phyloP scores from a whole-genome alignment of 2,797 vertebrate genomes.

The Gallirallus australis region DNA sequence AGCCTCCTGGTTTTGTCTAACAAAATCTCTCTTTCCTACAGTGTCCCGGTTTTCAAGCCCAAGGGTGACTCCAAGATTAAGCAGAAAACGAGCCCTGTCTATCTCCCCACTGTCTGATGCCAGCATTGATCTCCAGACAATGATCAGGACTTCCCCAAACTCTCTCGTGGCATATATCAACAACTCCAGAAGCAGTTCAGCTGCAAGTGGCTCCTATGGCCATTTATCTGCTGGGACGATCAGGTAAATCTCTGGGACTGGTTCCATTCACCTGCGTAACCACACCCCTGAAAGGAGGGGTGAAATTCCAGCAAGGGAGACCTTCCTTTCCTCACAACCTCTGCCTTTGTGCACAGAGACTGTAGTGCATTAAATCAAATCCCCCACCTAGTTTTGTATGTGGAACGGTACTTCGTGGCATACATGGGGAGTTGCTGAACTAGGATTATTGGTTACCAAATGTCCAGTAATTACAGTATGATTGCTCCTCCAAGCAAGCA shows the following conservation, averaged over 20 bases:
- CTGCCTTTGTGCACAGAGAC: not conserved
- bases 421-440: not conserved
- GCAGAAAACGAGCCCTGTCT: conserved; percentile 92
- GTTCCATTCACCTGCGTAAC: not conserved
- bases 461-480: not conserved
- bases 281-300: rapidly evolving
- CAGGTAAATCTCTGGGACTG: conserved; percentile 78
- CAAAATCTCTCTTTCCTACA: conserved; percentile 63
- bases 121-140: conserved; percentile 96
- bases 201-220: conserved; percentile 92
- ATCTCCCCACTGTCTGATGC: conserved; percentile 93
- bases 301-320: not conserved
- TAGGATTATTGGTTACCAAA: not conserved
- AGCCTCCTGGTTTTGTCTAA: not conserved
- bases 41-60: conserved; percentile 94
- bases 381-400: not conserved
- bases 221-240: conserved; percentile 92
- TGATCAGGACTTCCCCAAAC: conserved; percentile 96
- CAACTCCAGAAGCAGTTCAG: conserved; percentile 94
- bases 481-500: conserved; percentile 3
- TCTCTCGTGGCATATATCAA: conserved; percentile 97
- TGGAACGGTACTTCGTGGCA: not conserved
- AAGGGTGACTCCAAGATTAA: conserved; percentile 88
- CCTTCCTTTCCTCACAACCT: not conserved
- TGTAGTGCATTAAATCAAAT: not conserved